A percentile compares a stretch with the other conserved stretches of the same genome.
Conservation (phyloP, 2,113 vertebrate species). For the Machaerirhynchus nigripectus region DNA sequence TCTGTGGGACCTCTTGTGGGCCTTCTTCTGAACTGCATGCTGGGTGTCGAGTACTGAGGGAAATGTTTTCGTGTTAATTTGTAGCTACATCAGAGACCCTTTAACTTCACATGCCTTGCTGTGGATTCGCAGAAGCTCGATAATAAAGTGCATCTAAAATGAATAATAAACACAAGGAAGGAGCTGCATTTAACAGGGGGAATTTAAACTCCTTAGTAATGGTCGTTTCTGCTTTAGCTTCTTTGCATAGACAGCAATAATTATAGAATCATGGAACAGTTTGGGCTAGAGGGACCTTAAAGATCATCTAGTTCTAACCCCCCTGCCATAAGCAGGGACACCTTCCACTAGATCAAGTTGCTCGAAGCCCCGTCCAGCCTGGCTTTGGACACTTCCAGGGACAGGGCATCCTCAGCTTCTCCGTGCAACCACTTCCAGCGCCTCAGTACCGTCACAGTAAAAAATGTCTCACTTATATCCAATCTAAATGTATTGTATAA, state of each 20-base stretch:
- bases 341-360: rapidly evolving
- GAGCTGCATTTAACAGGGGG: background rate
- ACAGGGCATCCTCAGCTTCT: background rate
- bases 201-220: background rate
- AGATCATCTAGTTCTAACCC: too few species aligned
- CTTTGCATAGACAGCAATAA: background rate
- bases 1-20: conserved; percentile 31
- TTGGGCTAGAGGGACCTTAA: background rate
- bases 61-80: background rate
- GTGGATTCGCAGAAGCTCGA: background rate
- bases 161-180: background rate
- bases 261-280: background rate
- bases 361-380: background rate
- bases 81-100: background rate
- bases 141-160: background rate
- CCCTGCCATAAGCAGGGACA: background rate
- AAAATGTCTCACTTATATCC: background rate
- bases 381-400: background rate
- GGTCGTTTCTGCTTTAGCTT: background rate
- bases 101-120: background rate
- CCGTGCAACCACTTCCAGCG: background rate
- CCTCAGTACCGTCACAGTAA: background rate
- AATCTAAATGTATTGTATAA: background rate
- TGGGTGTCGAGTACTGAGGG: background rate
- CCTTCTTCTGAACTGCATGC: background rate